These are phyloP conservation scores for Corvus moneduloides DNA, from an alignment of 2,113 vertebrate species.

Conservation along the genomic window DNA sequence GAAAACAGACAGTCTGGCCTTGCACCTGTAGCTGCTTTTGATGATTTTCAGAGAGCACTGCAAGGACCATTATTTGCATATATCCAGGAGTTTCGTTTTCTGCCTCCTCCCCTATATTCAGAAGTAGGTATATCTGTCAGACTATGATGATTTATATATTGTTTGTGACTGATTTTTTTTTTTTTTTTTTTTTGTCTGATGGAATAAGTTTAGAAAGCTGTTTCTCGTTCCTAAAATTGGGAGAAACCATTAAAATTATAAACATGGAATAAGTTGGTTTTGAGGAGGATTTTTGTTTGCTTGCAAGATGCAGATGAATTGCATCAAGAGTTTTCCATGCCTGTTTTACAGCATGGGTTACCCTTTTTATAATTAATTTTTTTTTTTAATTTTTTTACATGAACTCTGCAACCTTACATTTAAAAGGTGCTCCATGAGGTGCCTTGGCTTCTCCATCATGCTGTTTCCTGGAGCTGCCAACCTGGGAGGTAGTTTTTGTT, in stretches of 20 bases:
- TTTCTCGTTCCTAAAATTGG: neutral
- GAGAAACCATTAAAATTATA: neutral
- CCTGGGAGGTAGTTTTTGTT: neutral
- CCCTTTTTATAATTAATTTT: neutral
- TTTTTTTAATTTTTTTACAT: neutral
- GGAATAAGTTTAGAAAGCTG: neutral
- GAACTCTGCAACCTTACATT: neutral
- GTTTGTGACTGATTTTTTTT: neutral
- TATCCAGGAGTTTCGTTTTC: slow-evolving; percentile 94
- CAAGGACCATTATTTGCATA: slow-evolving; percentile 91
- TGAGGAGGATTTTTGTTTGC: neutral
- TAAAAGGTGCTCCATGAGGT: neutral
- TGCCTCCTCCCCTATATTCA: slow-evolving; percentile 94
- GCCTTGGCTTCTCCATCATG: neutral
- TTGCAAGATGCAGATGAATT: neutral
- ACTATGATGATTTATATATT: neutral
- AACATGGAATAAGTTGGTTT: neutral
- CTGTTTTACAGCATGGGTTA: neutral
- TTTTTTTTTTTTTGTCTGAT: neutral
- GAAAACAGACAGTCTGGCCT: slow-evolving; percentile 85
- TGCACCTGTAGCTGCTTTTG: slow-evolving; percentile 75
- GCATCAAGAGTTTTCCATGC: neutral
- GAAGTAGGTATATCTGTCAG: slow-evolving; percentile 78
- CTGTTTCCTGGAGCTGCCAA: neutral
- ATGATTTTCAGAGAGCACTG: slow-evolving; percentile 80